Evolutionary conservation across 2,888 invertebrate species (phyloP), one percentile per base, ranked within the genome.

Genomic region (Macrosiphum euphorbiae): DNA sequence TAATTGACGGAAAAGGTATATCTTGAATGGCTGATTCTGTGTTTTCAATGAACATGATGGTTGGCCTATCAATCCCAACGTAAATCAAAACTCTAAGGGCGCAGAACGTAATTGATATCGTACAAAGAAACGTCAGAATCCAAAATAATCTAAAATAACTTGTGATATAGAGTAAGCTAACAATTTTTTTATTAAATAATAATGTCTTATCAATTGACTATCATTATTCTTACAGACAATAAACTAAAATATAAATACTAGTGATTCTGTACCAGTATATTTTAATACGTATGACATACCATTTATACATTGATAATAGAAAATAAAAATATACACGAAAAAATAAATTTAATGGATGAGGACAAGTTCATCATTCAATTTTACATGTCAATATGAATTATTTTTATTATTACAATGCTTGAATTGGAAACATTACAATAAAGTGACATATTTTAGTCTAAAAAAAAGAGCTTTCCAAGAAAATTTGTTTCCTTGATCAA

Each of bases 1-100:
- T 89, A 7, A 92, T 84, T 58, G 78, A 16, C 47, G 92, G 92
- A 47, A 92, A 92, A 44, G 92, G 92, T 84, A 92, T 89, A 47
- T 89, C 89, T 7, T 24, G n/a, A 84, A 92, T 92, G 26, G 44
- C 13, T 13, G 92, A 55, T 84, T 92, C 92, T 28, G 88, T 84
- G 16, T 92, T 92, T n/a, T 89, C 92, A 35, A 67, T 47, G 4
- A 47, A 92, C 16, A 84, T 89, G 0, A 92, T 47, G 8, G 44
- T 84, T 28, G 92, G 92, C 50, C 26, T 84, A 3, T 92, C 28
- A 41, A 67, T 16, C 67, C 92, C 88, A 41, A 88, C 4, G 41
- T 67, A 0, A 4, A 50, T 35, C n/a, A 90, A 90, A 2, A 0
- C 24, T 35, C 13, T 78, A 2, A 78, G 13, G 8, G 13, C 7